Evolutionary conservation across 2,888 invertebrate species (phyloP), one percentile per base, ranked within the genome.

Genomic region (Gastracanthus pulcherrimus): DNA sequence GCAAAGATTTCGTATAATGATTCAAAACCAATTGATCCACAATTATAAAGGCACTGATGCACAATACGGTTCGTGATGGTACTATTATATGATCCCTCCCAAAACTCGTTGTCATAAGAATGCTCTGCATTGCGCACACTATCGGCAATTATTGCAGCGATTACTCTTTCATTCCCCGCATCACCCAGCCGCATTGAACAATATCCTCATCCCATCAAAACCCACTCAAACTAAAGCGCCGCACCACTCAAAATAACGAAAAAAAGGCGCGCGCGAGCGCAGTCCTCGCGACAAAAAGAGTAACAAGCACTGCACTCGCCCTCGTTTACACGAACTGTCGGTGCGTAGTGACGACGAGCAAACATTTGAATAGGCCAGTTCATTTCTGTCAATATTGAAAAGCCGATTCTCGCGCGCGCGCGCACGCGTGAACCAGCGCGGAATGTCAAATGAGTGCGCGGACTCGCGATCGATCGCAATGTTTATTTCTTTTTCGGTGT

Each of bases 301-400:
- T 0, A 51, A 26, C 9, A 3, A 9, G 55, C 7, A 3, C 19
- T n/a, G 7, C 9, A 9, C n/a, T 9, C 41, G 2, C 16, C 9
- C 41, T 9, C 41, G 3, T 41, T 41, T 41, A 41, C 41, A 34
- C 31, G 13, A 29, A n/a, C 29, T 31, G n/a, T 6, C 11, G 29
- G 9, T 9, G 5, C 9, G 9, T 1, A 4, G 2, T 5, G 13
- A 31, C 11, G 2, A 9, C 31, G 31, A 3, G 36, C 9, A 51
- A 58, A 38, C 41, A 29, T 71, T 26, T 26, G n/a, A 31, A 69
- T 51, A 34, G 16, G 29, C 55, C 13, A 16, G 45, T 71, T 23
- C 16, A 38, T 55, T 55, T 9, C 58, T 58, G 38, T 58, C 38
- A 71, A 71, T 41, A 66, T 66, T 41, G 66, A 66, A 41, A 38